These are phyloP conservation scores for Pocillopora meandrina DNA, from an alignment of 92 coral and sea anemone genomes.

Conservation along the genomic window DNA sequence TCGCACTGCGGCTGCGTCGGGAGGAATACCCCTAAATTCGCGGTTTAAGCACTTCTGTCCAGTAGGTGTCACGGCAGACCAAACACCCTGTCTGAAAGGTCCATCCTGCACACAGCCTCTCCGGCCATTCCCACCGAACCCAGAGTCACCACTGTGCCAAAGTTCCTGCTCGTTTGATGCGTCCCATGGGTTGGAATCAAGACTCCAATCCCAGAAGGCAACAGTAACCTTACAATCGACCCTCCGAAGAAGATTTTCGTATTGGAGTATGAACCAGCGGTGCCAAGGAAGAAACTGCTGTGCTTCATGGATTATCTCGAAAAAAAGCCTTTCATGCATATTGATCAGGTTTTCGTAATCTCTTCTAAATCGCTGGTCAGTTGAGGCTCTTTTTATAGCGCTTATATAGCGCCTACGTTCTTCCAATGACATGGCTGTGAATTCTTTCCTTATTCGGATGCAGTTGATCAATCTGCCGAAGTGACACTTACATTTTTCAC, in stretches of 20 bases:
- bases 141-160: slow-evolving; percentile 16
- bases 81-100: slow-evolving; percentile 33
- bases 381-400: slow-evolving; percentile 45
- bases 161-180: slow-evolving; percentile 5
- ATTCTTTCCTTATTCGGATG: slow-evolving; percentile 41
- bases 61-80: slow-evolving; percentile 16
- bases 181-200: slow-evolving; percentile 1
- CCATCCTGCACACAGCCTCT: slow-evolving; percentile 13
- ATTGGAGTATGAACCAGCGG: slow-evolving; percentile 44
- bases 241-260: slow-evolving; percentile 36
- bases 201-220: slow-evolving; percentile 52
- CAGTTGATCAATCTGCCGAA: slow-evolving; percentile 8
- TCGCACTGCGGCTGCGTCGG: slow-evolving; percentile 36
- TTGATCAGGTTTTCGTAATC: slow-evolving; percentile 38
- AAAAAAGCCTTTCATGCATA: slow-evolving; percentile 22
- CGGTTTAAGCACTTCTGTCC: slow-evolving; percentile 28
- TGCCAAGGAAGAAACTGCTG: slow-evolving; percentile 59
- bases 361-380: slow-evolving; percentile 25
- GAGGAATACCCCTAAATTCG: slow-evolving; percentile 11
- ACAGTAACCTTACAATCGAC: slow-evolving; percentile 48
- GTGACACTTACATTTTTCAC: background rate
- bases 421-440: slow-evolving; percentile 21
- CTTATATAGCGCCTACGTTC: slow-evolving; percentile 34
- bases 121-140: background rate
- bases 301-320: slow-evolving; percentile 19